Base-by-base conservation (phyloP, 2,113 vertebrate species). In the Cryptotis parvus region DNA sequence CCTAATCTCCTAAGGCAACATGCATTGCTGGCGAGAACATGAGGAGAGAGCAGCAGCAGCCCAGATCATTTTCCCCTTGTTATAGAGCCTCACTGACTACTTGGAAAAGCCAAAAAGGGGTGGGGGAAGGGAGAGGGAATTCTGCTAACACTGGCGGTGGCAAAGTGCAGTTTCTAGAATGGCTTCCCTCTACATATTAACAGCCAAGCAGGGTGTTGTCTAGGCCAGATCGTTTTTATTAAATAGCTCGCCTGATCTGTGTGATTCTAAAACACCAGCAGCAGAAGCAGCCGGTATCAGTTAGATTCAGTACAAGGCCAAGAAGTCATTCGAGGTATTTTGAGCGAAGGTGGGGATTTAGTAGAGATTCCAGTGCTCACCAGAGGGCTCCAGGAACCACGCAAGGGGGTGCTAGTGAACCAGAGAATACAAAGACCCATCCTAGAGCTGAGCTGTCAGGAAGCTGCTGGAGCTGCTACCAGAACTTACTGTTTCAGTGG, bases 1-100 rank as follows among this genome's bases (percentile, higher is more conserved):
- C 96, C 96, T 97, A 97, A 97, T 97, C 96, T 97, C 95, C 97
- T 96, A 96, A 97, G 95, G 97, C 95, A 97, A 96, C 96, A 95
- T 92, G 95, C 97, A 97, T 96, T 97, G 96, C 87, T 95, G 92
- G 96, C 93, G 29, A 97, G 95, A 97, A 82, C 75, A 73, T 83
- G 93, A 96, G 95, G 95, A 85, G 78, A 92, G 95, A 95, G 92
- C 9, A 61, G 93, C 94, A 93, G 93, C 93, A 81, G 93, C 95
- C 91, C 94, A 94, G 91, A 95, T 96, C 84, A 96, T 97, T 96
- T 97, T 94, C 94, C 92, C 18, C 63, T 52, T 33, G 26, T 91
- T 91, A 91, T 61, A 41, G 24, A 81, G 89, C 93, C 68, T 95
- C 96, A 39, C 90, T 11, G 39, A 95, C 41, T 66, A 45, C 92